phyloP scores from a whole-genome alignment of 2,797 vertebrate species.

The Pogoniulus pusillus region DNA sequence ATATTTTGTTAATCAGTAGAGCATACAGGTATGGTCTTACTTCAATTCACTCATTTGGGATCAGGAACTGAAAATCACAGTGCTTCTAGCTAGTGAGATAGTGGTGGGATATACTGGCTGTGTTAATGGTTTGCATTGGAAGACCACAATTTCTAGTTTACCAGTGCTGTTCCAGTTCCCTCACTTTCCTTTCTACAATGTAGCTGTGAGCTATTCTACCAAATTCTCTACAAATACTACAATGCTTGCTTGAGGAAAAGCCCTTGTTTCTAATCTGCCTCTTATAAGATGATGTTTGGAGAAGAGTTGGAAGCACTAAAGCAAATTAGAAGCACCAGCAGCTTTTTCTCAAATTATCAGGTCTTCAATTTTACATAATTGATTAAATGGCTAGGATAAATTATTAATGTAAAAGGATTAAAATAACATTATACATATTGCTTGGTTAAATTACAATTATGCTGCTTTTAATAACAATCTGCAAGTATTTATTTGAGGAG shows the following conservation, averaged over 20 bases:
- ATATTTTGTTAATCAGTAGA: background rate
- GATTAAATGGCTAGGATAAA: slow-evolving; percentile 25
- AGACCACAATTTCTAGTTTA: background rate
- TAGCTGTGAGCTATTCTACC: background rate
- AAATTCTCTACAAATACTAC: background rate
- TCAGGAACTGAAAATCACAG: background rate
- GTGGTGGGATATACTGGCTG: background rate
- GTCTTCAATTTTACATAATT: slow-evolving; percentile 8
- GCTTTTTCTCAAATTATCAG: slow-evolving; percentile 2
- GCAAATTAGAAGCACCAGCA: background rate
- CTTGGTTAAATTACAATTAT: slow-evolving; percentile 48
- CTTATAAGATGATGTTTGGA: background rate
- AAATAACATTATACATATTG: slow-evolving; percentile 6
- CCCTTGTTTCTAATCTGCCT: background rate
- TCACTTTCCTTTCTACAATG: background rate
- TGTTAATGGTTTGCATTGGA: background rate
- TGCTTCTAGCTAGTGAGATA: background rate
- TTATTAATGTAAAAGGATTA: slow-evolving; percentile 57
- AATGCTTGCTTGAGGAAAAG: background rate
- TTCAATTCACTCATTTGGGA: background rate
- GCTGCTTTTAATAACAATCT: slow-evolving; percentile 12
- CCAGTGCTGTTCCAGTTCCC: background rate
- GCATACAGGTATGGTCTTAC: background rate
- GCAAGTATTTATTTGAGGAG: slow-evolving; percentile 33
- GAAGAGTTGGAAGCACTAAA: background rate